These are phyloP conservation scores for Drosophila paramelanica DNA, from an alignment of 2,888 invertebrate species.

Conservation along the genomic window DNA sequence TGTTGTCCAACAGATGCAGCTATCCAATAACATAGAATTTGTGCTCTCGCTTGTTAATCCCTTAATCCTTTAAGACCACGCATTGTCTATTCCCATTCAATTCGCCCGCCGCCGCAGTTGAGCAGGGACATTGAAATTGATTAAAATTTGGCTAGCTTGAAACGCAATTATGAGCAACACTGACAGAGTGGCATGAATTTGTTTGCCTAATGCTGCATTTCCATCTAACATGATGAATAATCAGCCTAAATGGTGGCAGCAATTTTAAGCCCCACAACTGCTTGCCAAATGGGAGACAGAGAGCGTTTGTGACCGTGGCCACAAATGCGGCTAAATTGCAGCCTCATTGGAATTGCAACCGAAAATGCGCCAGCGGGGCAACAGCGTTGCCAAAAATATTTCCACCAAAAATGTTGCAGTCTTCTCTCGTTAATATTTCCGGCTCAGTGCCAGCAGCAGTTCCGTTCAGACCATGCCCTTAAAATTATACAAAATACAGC, in stretches of 20 bases:
- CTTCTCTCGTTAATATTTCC: constrained; percentile 67
- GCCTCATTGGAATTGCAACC: constrained; percentile 29
- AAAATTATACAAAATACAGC: constrained; percentile 46
- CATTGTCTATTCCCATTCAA: constrained; percentile 41
- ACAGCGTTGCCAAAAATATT: constrained; percentile 44
- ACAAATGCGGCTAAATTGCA: constrained; percentile 33
- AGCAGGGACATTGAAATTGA: constrained; percentile 26
- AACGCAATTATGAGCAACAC: constrained; percentile 15
- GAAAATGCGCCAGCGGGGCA: constrained; percentile 28
- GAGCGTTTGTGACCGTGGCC: constrained; percentile 16
- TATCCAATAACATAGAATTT: constrained; percentile 66
- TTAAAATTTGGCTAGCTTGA: constrained; percentile 28
- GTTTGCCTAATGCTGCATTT: constrained; percentile 11
- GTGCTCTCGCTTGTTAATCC: constrained; percentile 58
- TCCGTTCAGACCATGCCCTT: not conserved
- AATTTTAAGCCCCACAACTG: constrained; percentile 11
- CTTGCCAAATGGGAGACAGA: not conserved
- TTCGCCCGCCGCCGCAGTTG: constrained; percentile 1
- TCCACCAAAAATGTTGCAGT: constrained; percentile 51
- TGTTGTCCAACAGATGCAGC: constrained; percentile 58
- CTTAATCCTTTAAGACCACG: constrained; percentile 63
- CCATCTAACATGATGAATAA: constrained; percentile 48
- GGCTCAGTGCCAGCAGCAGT: constrained; percentile 27
- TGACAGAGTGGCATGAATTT: constrained; percentile 4
- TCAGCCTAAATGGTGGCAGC: constrained; percentile 48